A percentile compares a stretch with the other conserved stretches of the same genome.
Conservation (phyloP, 2,888 invertebrate genomes). For the Resseliella maxima region DNA sequence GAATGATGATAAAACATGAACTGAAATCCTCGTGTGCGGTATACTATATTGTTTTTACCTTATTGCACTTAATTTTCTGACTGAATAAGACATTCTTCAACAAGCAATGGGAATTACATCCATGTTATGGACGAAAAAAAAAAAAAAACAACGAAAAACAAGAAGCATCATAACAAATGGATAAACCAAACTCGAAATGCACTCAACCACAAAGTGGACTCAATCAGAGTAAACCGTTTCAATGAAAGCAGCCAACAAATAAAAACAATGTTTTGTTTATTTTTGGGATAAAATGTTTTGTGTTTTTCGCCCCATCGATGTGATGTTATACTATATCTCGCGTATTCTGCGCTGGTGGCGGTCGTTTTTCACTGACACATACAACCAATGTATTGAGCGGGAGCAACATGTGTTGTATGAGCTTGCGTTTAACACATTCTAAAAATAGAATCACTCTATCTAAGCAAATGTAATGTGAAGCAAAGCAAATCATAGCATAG, state of each 20-base stretch:
- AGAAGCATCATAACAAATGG: not conserved
- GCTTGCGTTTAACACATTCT: constrained; percentile 19
- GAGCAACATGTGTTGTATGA: constrained; percentile 25
- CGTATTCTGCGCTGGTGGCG: not conserved
- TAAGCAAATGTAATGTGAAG: not conserved
- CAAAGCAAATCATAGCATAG: too few species aligned
- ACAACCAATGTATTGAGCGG: not conserved
- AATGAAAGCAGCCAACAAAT: not conserved
- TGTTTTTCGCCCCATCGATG: not conserved
- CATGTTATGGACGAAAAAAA: not conserved
- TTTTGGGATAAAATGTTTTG: constrained; percentile 5
- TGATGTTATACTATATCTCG: not conserved
- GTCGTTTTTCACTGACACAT: too few species aligned
- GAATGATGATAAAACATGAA: not conserved
- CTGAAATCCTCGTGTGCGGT: not conserved
- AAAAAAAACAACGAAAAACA: not conserved
- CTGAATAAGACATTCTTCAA: constrained; percentile 23
- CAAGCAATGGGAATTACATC: not conserved
- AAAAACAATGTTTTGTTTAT: constrained; percentile 47
- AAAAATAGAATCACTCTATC: not conserved
- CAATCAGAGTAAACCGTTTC: constrained; percentile 23
- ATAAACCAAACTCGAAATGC: not conserved
- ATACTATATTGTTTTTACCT: not conserved
- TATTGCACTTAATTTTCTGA: not conserved
- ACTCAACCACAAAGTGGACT: constrained; percentile 7